Evolutionary conservation across 2,797 vertebrate genomes (phyloP).

Genomic region (Ambastaia sidthimunki): DNA sequence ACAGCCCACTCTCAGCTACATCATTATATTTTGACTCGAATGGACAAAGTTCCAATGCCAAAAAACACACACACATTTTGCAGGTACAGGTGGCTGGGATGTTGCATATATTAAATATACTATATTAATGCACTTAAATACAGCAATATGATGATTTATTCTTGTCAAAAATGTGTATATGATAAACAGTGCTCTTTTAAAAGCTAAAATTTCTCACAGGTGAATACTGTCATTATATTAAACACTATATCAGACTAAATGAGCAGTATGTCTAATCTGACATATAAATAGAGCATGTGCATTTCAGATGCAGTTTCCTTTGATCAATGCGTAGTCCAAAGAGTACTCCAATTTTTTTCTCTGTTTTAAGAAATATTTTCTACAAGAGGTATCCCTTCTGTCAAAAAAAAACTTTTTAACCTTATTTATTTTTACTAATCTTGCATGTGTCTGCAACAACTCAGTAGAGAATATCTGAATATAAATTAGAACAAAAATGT

Average conservation of each 20-base stretch:
- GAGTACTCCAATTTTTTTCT: background rate
- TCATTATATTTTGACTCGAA: conserved; percentile 81
- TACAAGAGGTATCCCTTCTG: too few relatives aligned
- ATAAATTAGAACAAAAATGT: background rate
- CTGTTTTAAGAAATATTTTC: conserved; percentile 13
- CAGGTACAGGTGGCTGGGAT: background rate
- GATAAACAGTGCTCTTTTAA: background rate
- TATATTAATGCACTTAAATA: conserved; percentile 3
- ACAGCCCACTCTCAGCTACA: conserved; percentile 78
- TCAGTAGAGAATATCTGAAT: conserved; percentile 1
- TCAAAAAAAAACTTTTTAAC: background rate
- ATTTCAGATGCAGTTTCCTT: conserved; percentile 28
- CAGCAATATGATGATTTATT: background rate
- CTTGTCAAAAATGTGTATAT: background rate
- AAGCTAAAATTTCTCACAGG: background rate
- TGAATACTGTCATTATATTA: conserved; percentile 22
- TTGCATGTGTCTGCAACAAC: background rate
- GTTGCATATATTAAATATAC: background rate
- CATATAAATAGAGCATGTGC: conserved; percentile 29
- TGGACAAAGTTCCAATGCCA: conserved; percentile 16
- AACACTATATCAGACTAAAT: conserved; percentile 29
- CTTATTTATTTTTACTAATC: background rate
- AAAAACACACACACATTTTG: background rate
- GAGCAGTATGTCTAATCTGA: conserved; percentile 40
- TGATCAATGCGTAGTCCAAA: too few relatives aligned